Conservation (phyloP, 1,140 invertebrate species). For the Trachelipus rathkii region DNA sequence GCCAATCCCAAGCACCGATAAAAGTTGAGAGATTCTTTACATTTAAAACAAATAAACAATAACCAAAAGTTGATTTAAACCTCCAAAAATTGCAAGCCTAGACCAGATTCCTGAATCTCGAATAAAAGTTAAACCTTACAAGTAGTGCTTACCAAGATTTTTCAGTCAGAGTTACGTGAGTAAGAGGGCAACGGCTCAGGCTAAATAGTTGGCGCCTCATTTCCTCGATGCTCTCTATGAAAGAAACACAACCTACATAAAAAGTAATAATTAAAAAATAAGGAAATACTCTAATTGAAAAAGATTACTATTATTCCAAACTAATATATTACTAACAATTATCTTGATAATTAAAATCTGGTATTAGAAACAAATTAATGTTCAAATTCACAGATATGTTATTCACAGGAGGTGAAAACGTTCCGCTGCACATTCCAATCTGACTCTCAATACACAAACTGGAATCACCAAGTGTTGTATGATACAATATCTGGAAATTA, state of each 20-base stretch:
- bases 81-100: too few species aligned
- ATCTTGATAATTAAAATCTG: conserved; percentile 55
- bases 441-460: conserved; percentile 50
- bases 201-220: conserved; percentile 66
- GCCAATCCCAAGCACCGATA: too few species aligned
- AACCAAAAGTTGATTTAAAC: too few species aligned
- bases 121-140: too few species aligned
- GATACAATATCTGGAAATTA: conserved; percentile 57
- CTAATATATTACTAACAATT: conserved; percentile 55
- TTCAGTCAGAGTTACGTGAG: conserved; percentile 62
- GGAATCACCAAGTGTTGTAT: conserved; percentile 64
- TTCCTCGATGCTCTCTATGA: conserved; percentile 61
- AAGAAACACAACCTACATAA: conserved; percentile 59
- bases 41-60: too few species aligned
- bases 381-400: conserved; percentile 56
- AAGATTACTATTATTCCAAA: not conserved
- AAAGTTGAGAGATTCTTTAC: too few species aligned
- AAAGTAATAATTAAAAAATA: conserved; percentile 11
- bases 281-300: conserved; percentile 31
- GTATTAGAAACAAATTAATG: conserved; percentile 69
- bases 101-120: too few species aligned
- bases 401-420: conserved; percentile 56
- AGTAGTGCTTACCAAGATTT: conserved; percentile 60
- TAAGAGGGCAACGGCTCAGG: conserved; percentile 61
- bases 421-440: conserved; percentile 55